A percentile compares a stretch with the other conserved stretches of the same genome.
These are phyloP conservation scores for Prolemur simus DNA, from an alignment of 2,113 vertebrate species.

Conservation along the genomic window DNA sequence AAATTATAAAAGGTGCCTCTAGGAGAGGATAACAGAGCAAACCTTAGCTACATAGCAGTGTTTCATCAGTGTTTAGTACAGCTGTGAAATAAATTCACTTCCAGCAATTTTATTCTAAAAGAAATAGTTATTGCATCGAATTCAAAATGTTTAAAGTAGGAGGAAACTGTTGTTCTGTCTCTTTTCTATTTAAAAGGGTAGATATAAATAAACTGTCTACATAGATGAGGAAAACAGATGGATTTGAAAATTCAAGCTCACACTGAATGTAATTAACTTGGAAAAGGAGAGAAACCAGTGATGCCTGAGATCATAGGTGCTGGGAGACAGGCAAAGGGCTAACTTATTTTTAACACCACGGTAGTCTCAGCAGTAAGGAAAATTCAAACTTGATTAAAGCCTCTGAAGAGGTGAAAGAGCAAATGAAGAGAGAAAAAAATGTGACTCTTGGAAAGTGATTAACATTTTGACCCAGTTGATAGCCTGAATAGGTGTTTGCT, in stretches of 20 bases:
- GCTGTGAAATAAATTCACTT: slow-evolving; percentile 37
- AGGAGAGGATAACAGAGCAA: background rate
- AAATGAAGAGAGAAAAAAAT: slow-evolving; percentile 48
- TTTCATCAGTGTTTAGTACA: background rate
- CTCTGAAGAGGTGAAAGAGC: slow-evolving; percentile 53
- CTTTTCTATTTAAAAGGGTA: slow-evolving; percentile 58
- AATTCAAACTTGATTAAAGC: slow-evolving; percentile 53
- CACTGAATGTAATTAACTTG: slow-evolving; percentile 68
- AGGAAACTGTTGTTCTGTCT: slow-evolving; percentile 34
- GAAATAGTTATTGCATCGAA: slow-evolving; percentile 14
- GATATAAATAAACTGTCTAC: slow-evolving; percentile 66
- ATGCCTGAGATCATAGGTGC: slow-evolving; percentile 1
- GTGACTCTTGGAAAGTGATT: slow-evolving; percentile 52
- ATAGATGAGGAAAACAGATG: slow-evolving; percentile 66
- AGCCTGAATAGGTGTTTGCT: background rate
- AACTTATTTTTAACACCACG: slow-evolving; percentile 68
- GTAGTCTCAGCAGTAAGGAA: slow-evolving; percentile 50
- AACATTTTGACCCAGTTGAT: slow-evolving; percentile 58
- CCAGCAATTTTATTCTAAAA: slow-evolving; percentile 35
- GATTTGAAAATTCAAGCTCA: slow-evolving; percentile 65
- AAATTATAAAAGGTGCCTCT: background rate
- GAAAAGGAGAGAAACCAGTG: slow-evolving; percentile 38
- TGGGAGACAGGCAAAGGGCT: slow-evolving; percentile 63
- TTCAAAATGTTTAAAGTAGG: slow-evolving; percentile 43
- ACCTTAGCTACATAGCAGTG: background rate